Base-by-base conservation (phyloP, 1,140 invertebrate genomes). In the Heliconius eleuchia region DNA sequence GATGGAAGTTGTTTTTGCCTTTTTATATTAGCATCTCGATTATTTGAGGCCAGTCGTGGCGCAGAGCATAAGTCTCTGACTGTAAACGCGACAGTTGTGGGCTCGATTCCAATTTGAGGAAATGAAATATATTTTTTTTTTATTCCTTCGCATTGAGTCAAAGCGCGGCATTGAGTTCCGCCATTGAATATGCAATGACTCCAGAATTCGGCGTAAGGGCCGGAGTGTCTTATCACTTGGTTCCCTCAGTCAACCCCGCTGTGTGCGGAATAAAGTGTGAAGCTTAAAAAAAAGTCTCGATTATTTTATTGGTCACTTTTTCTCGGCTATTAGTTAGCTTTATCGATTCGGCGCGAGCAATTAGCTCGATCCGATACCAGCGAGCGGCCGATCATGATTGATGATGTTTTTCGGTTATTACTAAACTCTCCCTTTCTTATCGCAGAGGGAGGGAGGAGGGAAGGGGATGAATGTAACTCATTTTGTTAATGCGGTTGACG, bases 331-430 rank as follows among this genome's bases (percentile, higher is more conserved):
- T 88, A 85, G 83, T 88, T 88, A 86, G 80, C 79, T 80, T 85
- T 87, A 90, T 89, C 89, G 88, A 92, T 88, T 87, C 80, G 83
- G 80, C 83, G 84, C 85, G 82, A 85, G 90, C 87, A 90, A 92
- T 92, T 93, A 91, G 87, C 83, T 85, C 73, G 79, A 84, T 82
- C 76, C 60, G 82, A 74, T 75, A 78, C 82, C 81, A 60, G 79
- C 70, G 79, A 85, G 76, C 77, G 82, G 73, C 80, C 80, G 85
- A 89, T 88, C 88, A 91, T 94, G 92, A 94, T 94, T 91, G 90
- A 94, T 94, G 87, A 81, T 84, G 87, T 83, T 88, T 88, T 90
- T 87, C 86, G 85, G 84, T 91, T 90, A 92, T 92, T 92, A 91
- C 85, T 81, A 83, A 86, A 87, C 76, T 80, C 83, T 85, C 86